Evolutionary conservation across 2,888 invertebrate species (phyloP), one percentile per base, ranked within the genome.

Genomic region (Acanthoscelides obtectus): DNA sequence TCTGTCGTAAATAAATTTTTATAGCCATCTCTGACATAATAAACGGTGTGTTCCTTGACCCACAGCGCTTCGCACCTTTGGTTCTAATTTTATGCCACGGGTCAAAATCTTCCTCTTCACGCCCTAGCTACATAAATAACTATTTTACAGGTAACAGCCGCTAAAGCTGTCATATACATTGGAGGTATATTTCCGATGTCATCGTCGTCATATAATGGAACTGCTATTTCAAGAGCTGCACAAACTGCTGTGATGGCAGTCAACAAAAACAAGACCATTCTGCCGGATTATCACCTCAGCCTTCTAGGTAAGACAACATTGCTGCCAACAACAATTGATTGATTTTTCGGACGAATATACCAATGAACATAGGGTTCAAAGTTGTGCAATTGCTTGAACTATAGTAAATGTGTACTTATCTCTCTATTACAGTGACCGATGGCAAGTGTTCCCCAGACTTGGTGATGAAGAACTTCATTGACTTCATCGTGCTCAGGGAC

Each of bases 391-490:
- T 12, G 63, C 63, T 12, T 63, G 19, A 63, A 63, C 19, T 63
- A 63, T 19, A 12, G 19, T 63, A 12, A 63, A 63, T 63, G 63
- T 12, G 8, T 63, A 8, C 19, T 64, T 64, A 20, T 64, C 3
- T 3, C 20, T 20, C 20, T 20, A 2, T 66, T 66, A 20, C 66
- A 66, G 85, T 87, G 0, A 87, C 87, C 67, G 89, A 94, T 79
- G 93, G 93, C 0, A 88, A 90, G 76, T 94, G 94, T 81, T 88
- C 89, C 72, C 86, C 93, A 0, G 93, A 94, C 80, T 87, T 88
- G 76, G 94, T 93, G 0, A 91, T 94, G 90, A 92, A 90, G 75
- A 87, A 89, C 0, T 93, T 94, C 82, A 93, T 94, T 71, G 90
- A 92, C 75, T 92, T 90, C 80, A 89, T 92, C 71, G 86, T 88